Percentiles rank a stretch among this genome's conserved stretches.
These are phyloP conservation scores for Sphaeridia pumilis DNA, from an alignment of 2,888 invertebrate genomes.

Conservation along the genomic window DNA sequence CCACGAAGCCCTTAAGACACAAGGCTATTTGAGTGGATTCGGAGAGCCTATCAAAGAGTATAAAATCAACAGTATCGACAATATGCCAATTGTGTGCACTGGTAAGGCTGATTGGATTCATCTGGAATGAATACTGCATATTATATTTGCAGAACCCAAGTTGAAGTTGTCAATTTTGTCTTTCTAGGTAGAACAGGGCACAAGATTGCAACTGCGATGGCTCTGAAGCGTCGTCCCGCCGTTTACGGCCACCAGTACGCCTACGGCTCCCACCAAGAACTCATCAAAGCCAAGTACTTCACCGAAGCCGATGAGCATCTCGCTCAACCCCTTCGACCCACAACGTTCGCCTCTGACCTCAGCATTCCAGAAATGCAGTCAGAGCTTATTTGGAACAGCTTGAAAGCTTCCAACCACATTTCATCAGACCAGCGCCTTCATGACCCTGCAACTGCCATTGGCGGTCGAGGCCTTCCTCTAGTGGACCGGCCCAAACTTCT, in stretches of 20 bases:
- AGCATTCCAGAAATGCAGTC: no score
- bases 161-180: no score
- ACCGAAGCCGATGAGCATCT: no score
- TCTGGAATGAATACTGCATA: background rate
- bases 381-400: no score
- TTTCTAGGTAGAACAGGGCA: background rate
- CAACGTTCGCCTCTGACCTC: no score
- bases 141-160: no score
- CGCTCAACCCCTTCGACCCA: background rate
- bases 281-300: constrained; percentile 2
- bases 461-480: background rate
- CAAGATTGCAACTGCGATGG: background rate
- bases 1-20: background rate
- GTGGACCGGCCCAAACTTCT: background rate
- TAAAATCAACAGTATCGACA: background rate
- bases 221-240: background rate
- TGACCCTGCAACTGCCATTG: background rate
- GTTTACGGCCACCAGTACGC: constrained; percentile 1
- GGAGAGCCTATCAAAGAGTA: background rate
- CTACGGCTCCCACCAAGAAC: constrained; percentile 1
- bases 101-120: background rate
- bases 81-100: background rate
- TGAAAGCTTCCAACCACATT: no score
- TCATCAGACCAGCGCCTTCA: background rate
- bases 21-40: background rate